Conservation (phyloP, 2,797 vertebrate genomes). For the Smutsia gigantea region DNA sequence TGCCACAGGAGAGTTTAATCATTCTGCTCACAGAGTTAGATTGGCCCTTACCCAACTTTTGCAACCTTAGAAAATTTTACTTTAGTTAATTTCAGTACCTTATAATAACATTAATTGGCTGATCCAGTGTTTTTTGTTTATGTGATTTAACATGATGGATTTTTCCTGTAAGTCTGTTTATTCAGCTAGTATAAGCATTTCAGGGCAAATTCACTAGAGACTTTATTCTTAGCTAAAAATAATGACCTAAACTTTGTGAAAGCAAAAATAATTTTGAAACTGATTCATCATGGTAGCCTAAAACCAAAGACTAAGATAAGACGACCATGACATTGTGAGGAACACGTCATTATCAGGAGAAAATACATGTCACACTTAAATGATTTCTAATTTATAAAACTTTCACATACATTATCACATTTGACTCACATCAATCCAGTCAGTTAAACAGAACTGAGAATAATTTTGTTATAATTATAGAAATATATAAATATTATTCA, state of each 20-base stretch:
- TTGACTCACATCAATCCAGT: not conserved
- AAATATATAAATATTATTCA: no score
- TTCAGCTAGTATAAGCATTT: not conserved
- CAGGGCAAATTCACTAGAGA: not conserved
- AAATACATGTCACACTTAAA: not conserved
- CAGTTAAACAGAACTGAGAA: not conserved
- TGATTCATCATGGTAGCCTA: not conserved
- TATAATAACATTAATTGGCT: not conserved
- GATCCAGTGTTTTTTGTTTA: not conserved
- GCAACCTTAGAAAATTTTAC: not conserved
- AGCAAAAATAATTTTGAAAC: slow-evolving; percentile 22
- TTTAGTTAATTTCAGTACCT: not conserved
- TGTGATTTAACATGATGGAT: not conserved
- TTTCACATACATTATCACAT: not conserved
- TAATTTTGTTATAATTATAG: not conserved
- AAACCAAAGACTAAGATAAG: slow-evolving; percentile 20
- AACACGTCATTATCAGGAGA: not conserved
- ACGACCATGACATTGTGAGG: not conserved
- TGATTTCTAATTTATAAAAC: not conserved
- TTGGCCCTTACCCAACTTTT: not conserved
- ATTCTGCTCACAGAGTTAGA: not conserved
- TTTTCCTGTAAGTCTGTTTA: slow-evolving; percentile 15
- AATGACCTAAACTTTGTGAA: not conserved
- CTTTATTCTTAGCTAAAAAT: slow-evolving; percentile 24
- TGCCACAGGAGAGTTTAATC: not conserved